These are phyloP conservation scores for Sebastes kiyomatsui DNA, from an alignment of 2,797 vertebrate genomes.

Conservation along the genomic window DNA sequence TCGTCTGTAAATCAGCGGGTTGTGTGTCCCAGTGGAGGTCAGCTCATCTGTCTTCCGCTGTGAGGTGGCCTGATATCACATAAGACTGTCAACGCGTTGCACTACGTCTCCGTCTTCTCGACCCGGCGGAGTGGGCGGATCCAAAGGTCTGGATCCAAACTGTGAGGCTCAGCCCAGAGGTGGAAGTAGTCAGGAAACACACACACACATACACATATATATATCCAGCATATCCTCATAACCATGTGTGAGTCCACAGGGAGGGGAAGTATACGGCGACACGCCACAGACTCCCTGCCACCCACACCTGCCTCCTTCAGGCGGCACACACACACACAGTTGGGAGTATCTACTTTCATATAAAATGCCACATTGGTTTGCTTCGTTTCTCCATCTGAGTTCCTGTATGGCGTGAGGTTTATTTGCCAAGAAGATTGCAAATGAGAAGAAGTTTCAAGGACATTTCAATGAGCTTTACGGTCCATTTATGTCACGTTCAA, in stretches of 20 bases:
- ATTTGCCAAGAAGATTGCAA: background rate
- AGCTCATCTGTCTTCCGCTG: slow-evolving; percentile 23
- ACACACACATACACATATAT: background rate
- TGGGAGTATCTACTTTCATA: slow-evolving; percentile 9
- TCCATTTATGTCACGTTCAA: background rate
- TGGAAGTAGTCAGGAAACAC: slow-evolving; percentile 20
- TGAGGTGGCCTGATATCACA: background rate
- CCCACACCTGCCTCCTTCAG: slow-evolving; percentile 66
- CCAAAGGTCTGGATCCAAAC: background rate
- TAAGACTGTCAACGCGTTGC: background rate
- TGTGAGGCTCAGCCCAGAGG: slow-evolving; percentile 22
- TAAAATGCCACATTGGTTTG: background rate
- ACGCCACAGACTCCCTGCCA: slow-evolving; percentile 52
- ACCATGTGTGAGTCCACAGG: slow-evolving; percentile 34
- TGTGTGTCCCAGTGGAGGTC: slow-evolving; percentile 22
- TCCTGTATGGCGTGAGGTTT: background rate
- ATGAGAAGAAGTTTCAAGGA: background rate
- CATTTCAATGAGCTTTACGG: background rate
- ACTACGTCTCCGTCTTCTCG: background rate
- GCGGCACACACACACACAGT: slow-evolving; percentile 26
- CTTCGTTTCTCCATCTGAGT: background rate
- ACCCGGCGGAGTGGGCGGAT: background rate
- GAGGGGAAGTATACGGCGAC: slow-evolving; percentile 55
- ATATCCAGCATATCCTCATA: background rate
- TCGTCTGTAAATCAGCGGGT: background rate